Evolutionary conservation across 2,888 invertebrate genomes (phyloP).

Genomic region (Candidula unifasciata): DNA sequence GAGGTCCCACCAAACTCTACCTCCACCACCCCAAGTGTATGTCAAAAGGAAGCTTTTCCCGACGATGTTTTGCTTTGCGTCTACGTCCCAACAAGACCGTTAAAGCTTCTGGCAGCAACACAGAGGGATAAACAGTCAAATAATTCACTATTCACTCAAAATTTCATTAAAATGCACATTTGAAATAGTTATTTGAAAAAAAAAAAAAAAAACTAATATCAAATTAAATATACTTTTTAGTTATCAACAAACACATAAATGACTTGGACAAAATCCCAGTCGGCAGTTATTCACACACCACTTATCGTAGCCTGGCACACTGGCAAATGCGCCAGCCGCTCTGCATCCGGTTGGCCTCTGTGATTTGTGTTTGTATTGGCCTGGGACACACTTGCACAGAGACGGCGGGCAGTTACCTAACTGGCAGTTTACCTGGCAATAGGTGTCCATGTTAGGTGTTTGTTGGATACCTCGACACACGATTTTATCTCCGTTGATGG

Average conservation of each 20-base stretch:
- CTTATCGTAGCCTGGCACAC: not conserved
- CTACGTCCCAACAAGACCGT: too few relatives aligned
- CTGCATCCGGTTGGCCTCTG: not conserved
- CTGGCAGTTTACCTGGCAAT: slow-evolving; percentile 39
- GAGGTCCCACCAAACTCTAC: too few relatives aligned
- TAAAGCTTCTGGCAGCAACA: too few relatives aligned
- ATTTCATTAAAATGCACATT: too few relatives aligned
- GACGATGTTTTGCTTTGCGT: too few relatives aligned
- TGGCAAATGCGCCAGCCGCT: slow-evolving; percentile 4
- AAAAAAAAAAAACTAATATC: not conserved
- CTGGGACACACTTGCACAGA: slow-evolving; percentile 18
- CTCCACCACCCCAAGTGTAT: too few relatives aligned
- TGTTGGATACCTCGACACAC: not conserved
- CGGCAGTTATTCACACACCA: slow-evolving; percentile 36
- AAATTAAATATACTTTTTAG: not conserved
- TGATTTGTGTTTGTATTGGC: not conserved
- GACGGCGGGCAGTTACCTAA: slow-evolving; percentile 34
- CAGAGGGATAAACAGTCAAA: too few relatives aligned
- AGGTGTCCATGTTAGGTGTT: not conserved
- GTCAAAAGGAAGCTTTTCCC: too few relatives aligned
- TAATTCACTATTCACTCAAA: too few relatives aligned
- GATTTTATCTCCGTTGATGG: not conserved
- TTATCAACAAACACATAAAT: not conserved
- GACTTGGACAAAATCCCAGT: slow-evolving; percentile 13
- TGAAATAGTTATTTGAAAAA: too few relatives aligned